Conservation (phyloP, 2,888 invertebrate species). For the Teinopalpus imperialis region DNA sequence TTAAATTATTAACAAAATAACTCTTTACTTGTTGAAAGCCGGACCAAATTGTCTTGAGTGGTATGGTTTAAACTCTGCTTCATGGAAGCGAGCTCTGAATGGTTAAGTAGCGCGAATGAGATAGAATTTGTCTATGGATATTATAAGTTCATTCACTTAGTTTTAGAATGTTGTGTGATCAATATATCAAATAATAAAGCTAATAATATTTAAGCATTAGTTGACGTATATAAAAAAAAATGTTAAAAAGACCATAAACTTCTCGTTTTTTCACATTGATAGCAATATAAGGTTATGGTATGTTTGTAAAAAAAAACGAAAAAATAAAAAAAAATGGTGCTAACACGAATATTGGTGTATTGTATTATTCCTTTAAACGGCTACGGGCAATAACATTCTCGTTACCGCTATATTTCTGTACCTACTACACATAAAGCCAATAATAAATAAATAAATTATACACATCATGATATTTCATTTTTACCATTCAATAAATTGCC, state of each 20-base stretch:
- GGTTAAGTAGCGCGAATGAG: conserved; percentile 34
- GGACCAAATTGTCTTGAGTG: conserved; percentile 66
- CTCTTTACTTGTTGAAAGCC: conserved; percentile 57
- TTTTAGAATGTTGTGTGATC: conserved; percentile 56
- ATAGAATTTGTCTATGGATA: conserved; percentile 44
- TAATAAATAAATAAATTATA: conserved; percentile 51
- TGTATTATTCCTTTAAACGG: conserved; percentile 55
- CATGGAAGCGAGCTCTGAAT: conserved; percentile 8
- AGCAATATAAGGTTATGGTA: conserved; percentile 71
- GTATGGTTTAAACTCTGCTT: conserved; percentile 40
- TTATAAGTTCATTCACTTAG: conserved; percentile 49
- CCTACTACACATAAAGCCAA: conserved; percentile 66
- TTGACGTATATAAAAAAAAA: conserved; percentile 46
- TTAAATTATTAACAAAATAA: conserved; percentile 52
- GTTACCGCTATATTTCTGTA: conserved; percentile 72
- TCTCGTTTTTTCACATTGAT: conserved; percentile 67
- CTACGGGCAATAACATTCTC: conserved; percentile 65
- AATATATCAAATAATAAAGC: conserved; percentile 51
- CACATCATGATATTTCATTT: conserved; percentile 42
- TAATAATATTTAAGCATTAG: conserved; percentile 51
- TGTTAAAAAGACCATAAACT: conserved; percentile 64
- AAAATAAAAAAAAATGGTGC: conserved; percentile 73
- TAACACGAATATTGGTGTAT: conserved; percentile 75
- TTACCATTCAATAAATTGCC: too few relatives aligned
- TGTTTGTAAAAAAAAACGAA: conserved; percentile 65